A percentile compares a stretch with the other conserved stretches of the same genome.
These are phyloP conservation scores for Thamnophis sirtalis DNA, from an alignment of 2,113 vertebrate genomes.

Conservation along the genomic window DNA sequence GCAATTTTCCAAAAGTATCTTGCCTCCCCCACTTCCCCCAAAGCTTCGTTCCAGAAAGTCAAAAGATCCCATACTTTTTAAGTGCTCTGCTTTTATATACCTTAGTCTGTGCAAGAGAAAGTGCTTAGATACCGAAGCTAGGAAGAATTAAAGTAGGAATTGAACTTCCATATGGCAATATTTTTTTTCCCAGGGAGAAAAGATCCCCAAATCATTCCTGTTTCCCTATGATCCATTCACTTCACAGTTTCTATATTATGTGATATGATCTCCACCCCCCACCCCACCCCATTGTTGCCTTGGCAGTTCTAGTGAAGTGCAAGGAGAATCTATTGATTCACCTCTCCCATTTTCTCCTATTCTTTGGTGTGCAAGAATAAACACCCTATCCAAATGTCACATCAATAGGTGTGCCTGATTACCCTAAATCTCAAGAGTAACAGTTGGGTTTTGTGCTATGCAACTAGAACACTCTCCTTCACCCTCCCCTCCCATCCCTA, in stretches of 20 bases:
- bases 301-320: constrained; percentile 8
- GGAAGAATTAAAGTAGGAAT: constrained; percentile 1
- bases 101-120: constrained; percentile 23
- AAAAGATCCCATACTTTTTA: constrained; percentile 18
- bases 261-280: neutral
- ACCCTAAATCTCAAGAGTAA: neutral
- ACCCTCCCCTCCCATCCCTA: no score
- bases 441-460: neutral
- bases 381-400: constrained; percentile 2
- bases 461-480: neutral
- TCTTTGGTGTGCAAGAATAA: constrained; percentile 2
- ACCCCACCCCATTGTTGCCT: constrained; percentile 19
- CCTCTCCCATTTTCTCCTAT: neutral
- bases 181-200: constrained; percentile 40
- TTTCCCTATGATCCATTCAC: constrained; percentile 17
- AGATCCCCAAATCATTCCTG: constrained; percentile 19
- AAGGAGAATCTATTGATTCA: constrained; percentile 5
- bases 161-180: constrained; percentile 29
- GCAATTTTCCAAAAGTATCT: constrained; percentile 9
- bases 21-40: no score
- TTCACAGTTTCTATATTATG: constrained; percentile 31
- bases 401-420: fast-evolving
- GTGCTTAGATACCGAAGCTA: constrained; percentile 37
- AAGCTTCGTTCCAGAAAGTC: neutral
- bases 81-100: constrained; percentile 16